These are phyloP conservation scores for Parascotia fuliginaria DNA, from an alignment of 2,888 invertebrate species.

Conservation along the genomic window DNA sequence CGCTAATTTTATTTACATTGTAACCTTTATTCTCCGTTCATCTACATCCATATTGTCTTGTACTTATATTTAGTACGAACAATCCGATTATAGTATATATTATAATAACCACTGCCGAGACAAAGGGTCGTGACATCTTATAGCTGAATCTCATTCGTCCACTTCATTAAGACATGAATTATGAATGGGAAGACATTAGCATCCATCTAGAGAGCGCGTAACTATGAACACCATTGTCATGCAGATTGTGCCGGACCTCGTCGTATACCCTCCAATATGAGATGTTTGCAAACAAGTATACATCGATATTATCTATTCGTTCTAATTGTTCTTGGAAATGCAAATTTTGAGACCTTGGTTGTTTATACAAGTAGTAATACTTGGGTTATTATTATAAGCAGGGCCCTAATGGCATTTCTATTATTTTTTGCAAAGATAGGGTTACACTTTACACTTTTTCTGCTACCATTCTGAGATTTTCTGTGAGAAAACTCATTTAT, in stretches of 20 bases:
- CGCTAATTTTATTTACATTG: too few species aligned
- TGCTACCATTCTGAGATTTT: too few species aligned
- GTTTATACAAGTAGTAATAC: not conserved
- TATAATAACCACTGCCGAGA: conserved; percentile 47
- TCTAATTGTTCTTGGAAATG: conserved; percentile 40
- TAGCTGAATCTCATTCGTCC: conserved; percentile 56
- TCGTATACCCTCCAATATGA: conserved; percentile 59
- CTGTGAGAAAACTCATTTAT: too few species aligned
- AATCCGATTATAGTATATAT: conserved; percentile 56
- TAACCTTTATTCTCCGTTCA: too few species aligned
- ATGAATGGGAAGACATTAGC: conserved; percentile 79
- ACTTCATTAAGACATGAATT: conserved; percentile 82
- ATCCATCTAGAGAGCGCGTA: conserved; percentile 75
- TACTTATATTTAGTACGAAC: conserved; percentile 10
- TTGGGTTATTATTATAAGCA: too few species aligned
- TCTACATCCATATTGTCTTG: not conserved
- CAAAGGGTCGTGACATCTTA: conserved; percentile 63
- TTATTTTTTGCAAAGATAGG: not conserved
- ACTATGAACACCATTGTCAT: conserved; percentile 78
- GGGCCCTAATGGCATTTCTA: too few species aligned
- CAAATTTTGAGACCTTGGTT: conserved; percentile 22
- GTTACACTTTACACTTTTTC: too few species aligned
- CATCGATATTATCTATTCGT: conserved; percentile 40
- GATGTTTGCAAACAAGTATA: conserved; percentile 69
- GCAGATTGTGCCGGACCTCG: conserved; percentile 82